Evolutionary conservation across 2,113 vertebrate genomes (phyloP).

Genomic region (Syngnathoides biaculeatus): DNA sequence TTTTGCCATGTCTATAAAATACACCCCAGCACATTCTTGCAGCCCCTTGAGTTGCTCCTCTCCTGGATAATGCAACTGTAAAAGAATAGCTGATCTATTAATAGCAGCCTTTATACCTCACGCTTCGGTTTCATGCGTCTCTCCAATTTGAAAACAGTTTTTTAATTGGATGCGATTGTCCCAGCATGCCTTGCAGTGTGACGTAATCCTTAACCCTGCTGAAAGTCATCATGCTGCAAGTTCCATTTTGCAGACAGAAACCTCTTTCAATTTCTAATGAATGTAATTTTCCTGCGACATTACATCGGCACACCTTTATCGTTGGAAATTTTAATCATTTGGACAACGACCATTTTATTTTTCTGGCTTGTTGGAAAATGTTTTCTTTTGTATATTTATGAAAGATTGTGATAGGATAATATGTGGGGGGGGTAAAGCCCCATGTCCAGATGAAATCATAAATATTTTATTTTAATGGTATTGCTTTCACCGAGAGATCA

Average conservation of each 20-base stretch:
- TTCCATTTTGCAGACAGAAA: constrained; percentile 20
- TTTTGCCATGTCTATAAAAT: constrained; percentile 29
- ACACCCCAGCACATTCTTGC: constrained; percentile 13
- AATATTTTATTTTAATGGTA: not conserved
- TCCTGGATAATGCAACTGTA: constrained; percentile 28
- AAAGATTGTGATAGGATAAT: not conserved
- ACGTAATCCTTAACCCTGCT: constrained; percentile 30
- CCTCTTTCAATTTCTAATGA: constrained; percentile 18
- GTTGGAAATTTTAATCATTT: not conserved
- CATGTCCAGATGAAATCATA: not conserved
- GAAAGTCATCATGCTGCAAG: constrained; percentile 29
- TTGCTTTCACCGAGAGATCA: not conserved
- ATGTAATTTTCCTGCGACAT: constrained; percentile 17
- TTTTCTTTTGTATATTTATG: not conserved
- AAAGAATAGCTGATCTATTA: constrained; percentile 10
- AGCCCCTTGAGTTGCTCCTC: constrained; percentile 5
- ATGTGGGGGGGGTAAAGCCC: not conserved
- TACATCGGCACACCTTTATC: constrained; percentile 8
- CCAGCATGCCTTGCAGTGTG: constrained; percentile 39
- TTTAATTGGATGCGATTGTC: constrained; percentile 29
- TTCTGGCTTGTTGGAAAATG: not conserved
- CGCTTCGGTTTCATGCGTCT: constrained; percentile 32
- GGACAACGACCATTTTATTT: not conserved
- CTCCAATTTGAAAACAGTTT: not conserved
- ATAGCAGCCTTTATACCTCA: constrained; percentile 19